phyloP scores from a whole-genome alignment of 2,888 invertebrate species.

The Dusona sp. region DNA sequence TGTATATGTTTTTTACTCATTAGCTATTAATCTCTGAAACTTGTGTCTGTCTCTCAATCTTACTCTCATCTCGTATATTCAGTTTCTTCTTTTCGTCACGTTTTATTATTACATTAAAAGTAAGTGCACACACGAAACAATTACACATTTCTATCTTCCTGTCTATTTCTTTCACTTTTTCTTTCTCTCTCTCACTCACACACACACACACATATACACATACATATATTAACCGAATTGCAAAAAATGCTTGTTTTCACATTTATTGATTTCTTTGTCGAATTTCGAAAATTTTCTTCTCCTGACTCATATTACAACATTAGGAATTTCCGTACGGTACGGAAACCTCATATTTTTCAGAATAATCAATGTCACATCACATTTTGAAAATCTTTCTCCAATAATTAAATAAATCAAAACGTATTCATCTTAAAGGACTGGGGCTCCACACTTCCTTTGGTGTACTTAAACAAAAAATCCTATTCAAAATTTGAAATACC shows the following conservation, averaged over 20 bases:
- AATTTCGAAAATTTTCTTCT: slow-evolving; percentile 1
- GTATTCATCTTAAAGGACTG: neutral
- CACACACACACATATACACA: slow-evolving; percentile 18
- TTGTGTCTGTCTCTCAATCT: slow-evolving; percentile 51
- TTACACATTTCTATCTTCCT: slow-evolving; percentile 45
- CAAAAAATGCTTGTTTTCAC: slow-evolving; percentile 1
- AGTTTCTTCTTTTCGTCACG: slow-evolving; percentile 18
- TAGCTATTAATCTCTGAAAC: slow-evolving; percentile 49
- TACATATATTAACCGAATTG: neutral
- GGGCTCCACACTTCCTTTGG: neutral
- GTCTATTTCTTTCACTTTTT: slow-evolving; percentile 21
- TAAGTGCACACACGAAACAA: slow-evolving; percentile 57
- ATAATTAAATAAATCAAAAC: neutral
- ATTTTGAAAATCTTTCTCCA: neutral
- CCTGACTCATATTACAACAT: neutral
- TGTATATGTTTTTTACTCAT: slow-evolving; percentile 55
- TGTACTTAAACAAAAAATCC: neutral
- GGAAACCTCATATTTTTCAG: neutral
- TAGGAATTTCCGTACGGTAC: neutral
- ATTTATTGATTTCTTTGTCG: slow-evolving; percentile 2
- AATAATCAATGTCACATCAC: slow-evolving; percentile 21
- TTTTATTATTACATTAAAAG: slow-evolving; percentile 13
- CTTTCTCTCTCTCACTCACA: slow-evolving; percentile 8
- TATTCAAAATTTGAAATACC: neutral
- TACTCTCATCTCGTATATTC: slow-evolving; percentile 40